These are phyloP conservation scores for Empidonax traillii DNA, from an alignment of 2,113 vertebrate species.

Conservation along the genomic window DNA sequence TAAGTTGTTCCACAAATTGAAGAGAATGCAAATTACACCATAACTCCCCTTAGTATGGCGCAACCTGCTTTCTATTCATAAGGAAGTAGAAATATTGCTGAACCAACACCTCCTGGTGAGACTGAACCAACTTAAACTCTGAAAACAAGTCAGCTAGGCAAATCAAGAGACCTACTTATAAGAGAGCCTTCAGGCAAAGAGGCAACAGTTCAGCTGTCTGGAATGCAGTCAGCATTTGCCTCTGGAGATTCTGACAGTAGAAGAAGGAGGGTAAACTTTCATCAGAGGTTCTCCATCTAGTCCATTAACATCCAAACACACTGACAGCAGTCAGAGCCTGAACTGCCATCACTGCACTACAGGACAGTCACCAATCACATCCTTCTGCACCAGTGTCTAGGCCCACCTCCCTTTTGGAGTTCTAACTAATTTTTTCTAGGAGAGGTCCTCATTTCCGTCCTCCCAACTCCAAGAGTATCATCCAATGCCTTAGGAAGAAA, in stretches of 20 bases:
- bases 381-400: fast-evolving
- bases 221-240: not conserved
- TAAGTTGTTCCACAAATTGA: not conserved
- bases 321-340: not conserved
- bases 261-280: not conserved
- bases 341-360: not conserved
- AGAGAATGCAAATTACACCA: not conserved
- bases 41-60: fast-evolving
- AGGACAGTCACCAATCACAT: not conserved
- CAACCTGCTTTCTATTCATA: not conserved
- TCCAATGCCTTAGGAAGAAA: not conserved
- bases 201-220: not conserved
- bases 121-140: not conserved
- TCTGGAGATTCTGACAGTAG: fast-evolving
- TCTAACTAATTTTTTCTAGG: not conserved
- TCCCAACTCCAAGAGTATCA: not conserved
- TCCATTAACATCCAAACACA: not conserved
- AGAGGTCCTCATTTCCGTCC: not conserved
- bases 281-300: not conserved
- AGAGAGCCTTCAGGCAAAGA: not conserved
- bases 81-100: not conserved
- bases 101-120: not conserved
- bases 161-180: not conserved
- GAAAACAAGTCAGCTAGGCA: not conserved
- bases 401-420: not conserved